Conservation (phyloP, 2,113 vertebrate genomes). For the Myrmophylax atrothorax region DNA sequence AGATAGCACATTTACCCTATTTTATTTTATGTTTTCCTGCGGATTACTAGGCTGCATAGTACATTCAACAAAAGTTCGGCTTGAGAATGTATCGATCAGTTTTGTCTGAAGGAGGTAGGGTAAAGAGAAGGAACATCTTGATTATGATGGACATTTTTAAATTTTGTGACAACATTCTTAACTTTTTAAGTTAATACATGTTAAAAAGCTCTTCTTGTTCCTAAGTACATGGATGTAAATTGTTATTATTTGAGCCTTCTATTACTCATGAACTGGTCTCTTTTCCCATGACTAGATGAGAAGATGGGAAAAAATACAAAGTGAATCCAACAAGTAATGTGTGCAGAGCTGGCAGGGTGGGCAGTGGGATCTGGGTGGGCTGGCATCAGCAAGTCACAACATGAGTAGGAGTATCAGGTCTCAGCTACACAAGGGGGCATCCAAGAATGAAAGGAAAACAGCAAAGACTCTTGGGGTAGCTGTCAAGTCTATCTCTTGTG, state of each 20-base stretch:
- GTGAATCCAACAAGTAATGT: not conserved
- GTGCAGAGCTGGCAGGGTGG: not conserved
- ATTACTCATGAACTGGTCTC: not conserved
- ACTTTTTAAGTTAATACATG: accelerated
- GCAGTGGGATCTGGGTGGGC: not conserved
- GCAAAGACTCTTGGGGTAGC: constrained; percentile 62
- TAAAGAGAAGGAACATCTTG: not conserved
- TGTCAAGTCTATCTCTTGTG: constrained; percentile 58
- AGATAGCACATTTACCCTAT: not conserved
- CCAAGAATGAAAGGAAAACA: constrained; percentile 57
- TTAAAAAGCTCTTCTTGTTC: not conserved
- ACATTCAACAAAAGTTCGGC: not conserved
- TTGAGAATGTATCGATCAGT: not conserved
- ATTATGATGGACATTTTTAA: not conserved
- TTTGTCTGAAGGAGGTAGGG: not conserved
- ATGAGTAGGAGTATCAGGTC: not conserved
- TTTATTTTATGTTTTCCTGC: not conserved
- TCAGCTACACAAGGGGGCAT: not conserved
- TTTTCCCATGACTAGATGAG: not conserved
- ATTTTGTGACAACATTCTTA: not conserved
- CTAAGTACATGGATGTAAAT: not conserved
- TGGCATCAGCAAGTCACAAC: constrained; percentile 33
- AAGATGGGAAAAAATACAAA: not conserved
- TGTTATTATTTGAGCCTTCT: not conserved
- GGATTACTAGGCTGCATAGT: not conserved